Evolutionary conservation across 1,140 invertebrate genomes (phyloP).

Genomic region (Euwallacea fornicatus): DNA sequence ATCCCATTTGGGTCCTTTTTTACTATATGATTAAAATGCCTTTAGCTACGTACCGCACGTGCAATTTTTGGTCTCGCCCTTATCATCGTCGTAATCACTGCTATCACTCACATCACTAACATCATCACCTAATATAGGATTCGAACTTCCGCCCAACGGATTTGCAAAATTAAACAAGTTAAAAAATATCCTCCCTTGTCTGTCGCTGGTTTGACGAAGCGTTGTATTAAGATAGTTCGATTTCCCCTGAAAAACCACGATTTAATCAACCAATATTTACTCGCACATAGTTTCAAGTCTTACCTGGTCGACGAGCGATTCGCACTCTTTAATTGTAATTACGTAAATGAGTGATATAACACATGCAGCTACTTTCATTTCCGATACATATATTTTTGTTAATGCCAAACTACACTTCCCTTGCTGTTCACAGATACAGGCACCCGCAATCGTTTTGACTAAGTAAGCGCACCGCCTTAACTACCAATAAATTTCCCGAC

Average conservation of each 20-base stretch:
- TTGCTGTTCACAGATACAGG: no score
- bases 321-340: conserved; percentile 17
- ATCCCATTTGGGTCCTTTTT: background rate
- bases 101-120: conserved; percentile 1
- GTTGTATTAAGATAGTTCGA: conserved; percentile 11
- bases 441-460: background rate
- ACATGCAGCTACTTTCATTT: conserved; percentile 27
- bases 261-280: background rate
- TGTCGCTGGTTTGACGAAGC: background rate
- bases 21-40: background rate
- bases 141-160: conserved; percentile 53
- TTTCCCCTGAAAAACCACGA: conserved; percentile 12
- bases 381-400: background rate
- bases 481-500: no score
- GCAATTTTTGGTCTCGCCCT: conserved; percentile 59
- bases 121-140: conserved; percentile 44
- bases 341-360: conserved; percentile 24
- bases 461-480: background rate
- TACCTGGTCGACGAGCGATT: conserved; percentile 5
- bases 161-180: conserved; percentile 63
- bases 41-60: conserved; percentile 60
- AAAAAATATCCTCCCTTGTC: conserved; percentile 62
- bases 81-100: conserved; percentile 54
- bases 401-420: no score
- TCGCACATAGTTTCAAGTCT: conserved; percentile 6